Base-by-base conservation (phyloP, 2,113 vertebrate genomes). In the Oncorhynchus kisutch region DNA sequence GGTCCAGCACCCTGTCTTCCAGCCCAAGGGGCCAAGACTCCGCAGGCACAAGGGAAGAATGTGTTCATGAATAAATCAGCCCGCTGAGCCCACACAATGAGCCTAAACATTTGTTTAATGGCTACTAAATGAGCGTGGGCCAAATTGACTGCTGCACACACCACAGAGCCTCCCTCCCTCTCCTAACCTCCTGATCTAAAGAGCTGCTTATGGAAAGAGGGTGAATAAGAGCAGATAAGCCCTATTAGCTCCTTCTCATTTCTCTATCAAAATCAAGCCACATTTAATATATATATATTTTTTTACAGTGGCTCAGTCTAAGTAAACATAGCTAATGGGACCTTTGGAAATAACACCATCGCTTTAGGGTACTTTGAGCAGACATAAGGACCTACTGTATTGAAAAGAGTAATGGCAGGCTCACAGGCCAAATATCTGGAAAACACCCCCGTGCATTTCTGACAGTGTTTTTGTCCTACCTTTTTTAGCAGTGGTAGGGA, bases 401-500 rank as follows among this genome's bases (percentile, higher is more conserved):
- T 66, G 12, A 29, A 1, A 11, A 67, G 6, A 29, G 25, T 8
- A 13, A 25, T 8, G 27, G 22, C 3, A 31, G 29, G 9, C 13
- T 22, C 8, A 13, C 27, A 18, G 13, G 8, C 67, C 29, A 31
- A 31, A 68, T 68, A 20, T 34, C 18, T 68, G 29, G 31, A 39
- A 39, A 34, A 39, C 65, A 16, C 14, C 20, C 54, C 54, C 0
- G 54, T 57, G 54, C 54, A 20, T 57, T 57, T 62, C 59, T 22
- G 59, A 62, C 6, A 62, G 5, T 13, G 16, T 22, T 27, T 2
- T 34, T 3, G 27, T 27, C 85, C n/a, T 89, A 90, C 89, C 89
- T 89, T 91, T 29, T 82, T 84, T 67, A 91, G 86, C 20, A 87
- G 72, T 1, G 88, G 88, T 60, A 90, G 86, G 0, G 75, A 81